Base-by-base conservation (phyloP, 2,888 invertebrate species). In the Acleris emargana region DNA sequence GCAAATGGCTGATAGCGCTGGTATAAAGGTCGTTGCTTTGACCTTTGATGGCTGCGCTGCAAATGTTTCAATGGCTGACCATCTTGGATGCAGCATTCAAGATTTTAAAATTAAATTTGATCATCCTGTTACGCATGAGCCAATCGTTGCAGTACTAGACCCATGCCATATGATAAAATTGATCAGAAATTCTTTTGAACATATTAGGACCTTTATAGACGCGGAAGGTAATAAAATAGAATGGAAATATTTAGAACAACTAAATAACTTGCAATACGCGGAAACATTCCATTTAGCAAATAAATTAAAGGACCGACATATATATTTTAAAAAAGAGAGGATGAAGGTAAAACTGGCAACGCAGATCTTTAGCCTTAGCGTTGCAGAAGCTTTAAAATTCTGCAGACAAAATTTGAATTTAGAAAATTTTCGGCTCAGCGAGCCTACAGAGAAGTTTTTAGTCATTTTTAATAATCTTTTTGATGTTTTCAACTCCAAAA, bases 21-120 rank as follows among this genome's bases (percentile, higher is more conserved):
- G 32, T 9, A 22, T 76, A 1, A 38, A 43, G n/a, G 52, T 74
- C 3, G 64, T 54, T 49, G 67, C 72, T 1, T 5, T 74, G n/a
- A 76, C 76, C 2, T 74, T 69, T 58, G 73, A 76, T 55, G 74
- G 32, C 32, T 32, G 32, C 32, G 32, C 32, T 32, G 32, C 32
- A 32, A 32, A 32, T 11, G 32, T 32, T 32, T 32, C 11, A 32
- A 32, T 11, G 32, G 32, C 32, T 32, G 32, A 11, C 2, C 11
- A 11, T 11, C 32, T 32, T 32, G 11, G 11, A 32, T 32, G 32
- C 6, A 32, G 32, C 32, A 11, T 32, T 32, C 32, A 32, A 32
- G 32, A 32, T 13, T 32, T 32, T 32, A 32, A 32, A 32, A 5
- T 32, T 32, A 32, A 32, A 32, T 32, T 32, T 32, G 11, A 28